Conservation (phyloP, 2,113 vertebrate genomes). For the Hemicordylus capensis region DNA sequence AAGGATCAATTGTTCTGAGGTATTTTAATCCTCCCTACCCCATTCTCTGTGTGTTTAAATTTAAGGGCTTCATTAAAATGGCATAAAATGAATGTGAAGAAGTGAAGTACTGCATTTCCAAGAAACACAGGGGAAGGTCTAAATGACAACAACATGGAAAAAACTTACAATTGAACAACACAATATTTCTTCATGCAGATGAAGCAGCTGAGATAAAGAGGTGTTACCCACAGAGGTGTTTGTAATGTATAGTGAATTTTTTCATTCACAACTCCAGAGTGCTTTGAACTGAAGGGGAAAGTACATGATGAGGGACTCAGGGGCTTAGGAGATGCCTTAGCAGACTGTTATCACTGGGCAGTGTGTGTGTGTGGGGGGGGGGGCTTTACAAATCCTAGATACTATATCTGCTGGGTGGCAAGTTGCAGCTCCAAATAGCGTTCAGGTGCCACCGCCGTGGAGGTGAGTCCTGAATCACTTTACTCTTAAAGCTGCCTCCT, state of each 20-base stretch:
- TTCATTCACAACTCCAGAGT: not conserved
- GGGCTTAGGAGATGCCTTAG: not conserved
- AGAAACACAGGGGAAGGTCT: not conserved
- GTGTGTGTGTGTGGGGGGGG: no score
- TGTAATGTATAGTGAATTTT: no score
- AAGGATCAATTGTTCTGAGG: not conserved
- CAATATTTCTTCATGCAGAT: not conserved
- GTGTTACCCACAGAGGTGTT: not conserved
- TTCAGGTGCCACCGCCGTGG: no score
- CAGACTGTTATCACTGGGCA: not conserved
- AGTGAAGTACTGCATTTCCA: not conserved
- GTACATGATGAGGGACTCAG: not conserved
- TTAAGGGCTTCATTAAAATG: not conserved
- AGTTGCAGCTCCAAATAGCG: no score
- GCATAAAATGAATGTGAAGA: not conserved
- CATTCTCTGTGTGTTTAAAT: no score
- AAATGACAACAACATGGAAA: not conserved
- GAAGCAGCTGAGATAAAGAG: not conserved
- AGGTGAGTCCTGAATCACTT: no score
- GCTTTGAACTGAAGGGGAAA: not conserved
- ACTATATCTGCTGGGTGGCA: no score
- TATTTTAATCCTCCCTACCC: no score
- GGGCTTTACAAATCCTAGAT: no score
- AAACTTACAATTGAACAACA: not conserved
- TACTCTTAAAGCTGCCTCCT: no score